Evolutionary conservation across 2,888 invertebrate species (phyloP).

Genomic region (Formica aserva): DNA sequence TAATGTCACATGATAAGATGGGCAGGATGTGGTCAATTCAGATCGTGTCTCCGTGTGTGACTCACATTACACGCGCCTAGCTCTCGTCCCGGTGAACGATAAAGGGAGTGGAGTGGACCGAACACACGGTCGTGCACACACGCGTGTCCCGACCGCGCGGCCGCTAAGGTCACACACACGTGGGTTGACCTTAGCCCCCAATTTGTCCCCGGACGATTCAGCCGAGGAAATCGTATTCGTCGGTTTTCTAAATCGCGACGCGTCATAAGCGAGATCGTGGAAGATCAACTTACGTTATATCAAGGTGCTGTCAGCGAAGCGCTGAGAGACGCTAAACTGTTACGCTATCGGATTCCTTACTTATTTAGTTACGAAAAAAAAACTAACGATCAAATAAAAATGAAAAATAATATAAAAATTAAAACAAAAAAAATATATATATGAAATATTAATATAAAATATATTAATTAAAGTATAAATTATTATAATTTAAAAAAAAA

Average conservation of each 20-base stretch:
- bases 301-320: conserved; percentile 13
- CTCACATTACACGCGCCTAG: conserved; percentile 75
- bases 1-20: conserved; percentile 81
- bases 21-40: conserved; percentile 85
- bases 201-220: conserved; percentile 72
- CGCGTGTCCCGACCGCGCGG: conserved; percentile 68
- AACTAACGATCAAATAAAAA: too few relatives aligned
- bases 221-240: conserved; percentile 74
- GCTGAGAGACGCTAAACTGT: background rate
- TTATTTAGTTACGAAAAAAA: background rate
- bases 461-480: too few relatives aligned
- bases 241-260: conserved; percentile 62
- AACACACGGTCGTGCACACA: conserved; percentile 69
- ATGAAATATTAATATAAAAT: background rate
- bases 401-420: background rate
- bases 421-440: background rate
- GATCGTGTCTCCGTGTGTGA: conserved; percentile 79
- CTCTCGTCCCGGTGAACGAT: conserved; percentile 61
- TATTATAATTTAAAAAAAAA: too few relatives aligned
- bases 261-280: conserved; percentile 34
- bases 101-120: conserved; percentile 69
- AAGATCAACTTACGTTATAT: background rate
- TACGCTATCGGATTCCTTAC: background rate
- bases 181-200: conserved; percentile 80
- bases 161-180: conserved; percentile 74